Evolutionary conservation across 2,888 invertebrate species (phyloP), one percentile per base, ranked within the genome.

Genomic region (Phengaris arion): DNA sequence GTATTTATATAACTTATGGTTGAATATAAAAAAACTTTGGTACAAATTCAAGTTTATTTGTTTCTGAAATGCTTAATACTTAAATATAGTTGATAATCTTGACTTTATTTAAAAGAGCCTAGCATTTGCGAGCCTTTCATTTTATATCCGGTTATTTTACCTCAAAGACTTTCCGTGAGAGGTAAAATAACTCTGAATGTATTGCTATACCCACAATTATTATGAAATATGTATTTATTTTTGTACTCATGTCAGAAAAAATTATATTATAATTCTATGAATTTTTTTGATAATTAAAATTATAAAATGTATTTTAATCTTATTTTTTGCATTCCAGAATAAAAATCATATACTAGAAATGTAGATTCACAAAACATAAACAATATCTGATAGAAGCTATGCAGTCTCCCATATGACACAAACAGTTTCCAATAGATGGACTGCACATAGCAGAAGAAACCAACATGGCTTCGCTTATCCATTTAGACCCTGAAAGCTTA

Each of bases 351-450:
- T 81, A 81, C 76, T 81, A 87, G 89, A 85, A 83, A 92, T 92
- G 92, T 90, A 91, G 92, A 83, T 84, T 82, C 81, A 83, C 83
- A 82, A 81, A 77, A 80, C 78, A 77, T 81, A 79, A 77, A 87
- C 83, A 83, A 90, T 86, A 85, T 84, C 78, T 87, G 85, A 87
- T 87, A 89, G 87, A 87, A 84, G 83, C 83, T 81, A 79, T 78
- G 79, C 75, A 80, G 80, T 80, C 83, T 82, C 82, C 85, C 88
- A 87, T 87, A 85, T 87, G 85, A 88, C 88, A 87, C 84, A 82
- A 82, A 83, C 82, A 83, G 78, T 79, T 80, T 83, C 77, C 80
- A 85, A 86, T 90, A 89, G 84, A 91, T 91, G 91, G 91, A 92
- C 85, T 86, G 89, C 82, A 89, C 89, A 77, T 90, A 90, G 85